These are phyloP conservation scores for Stenurella melanura DNA, from an alignment of 2,888 invertebrate genomes.

Conservation along the genomic window DNA sequence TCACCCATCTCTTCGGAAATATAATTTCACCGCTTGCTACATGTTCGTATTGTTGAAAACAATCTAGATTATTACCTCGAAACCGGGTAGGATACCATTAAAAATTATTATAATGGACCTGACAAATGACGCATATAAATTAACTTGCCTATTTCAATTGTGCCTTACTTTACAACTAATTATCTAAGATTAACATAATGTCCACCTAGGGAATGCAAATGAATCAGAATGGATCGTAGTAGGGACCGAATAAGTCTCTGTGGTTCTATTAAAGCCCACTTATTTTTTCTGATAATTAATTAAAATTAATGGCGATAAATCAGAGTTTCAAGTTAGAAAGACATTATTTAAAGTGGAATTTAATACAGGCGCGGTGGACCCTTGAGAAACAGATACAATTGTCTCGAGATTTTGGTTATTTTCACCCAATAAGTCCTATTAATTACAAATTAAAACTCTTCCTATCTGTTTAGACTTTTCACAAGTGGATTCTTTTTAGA, in stretches of 20 bases:
- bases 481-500: too few relatives aligned
- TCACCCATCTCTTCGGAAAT: neutral
- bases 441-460: too few relatives aligned
- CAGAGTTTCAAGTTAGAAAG: neutral
- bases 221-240: conserved; percentile 3
- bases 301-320: conserved; percentile 2
- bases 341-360: neutral
- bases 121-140: conserved; percentile 7
- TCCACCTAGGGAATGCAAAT: conserved; percentile 4
- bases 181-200: conserved; percentile 2
- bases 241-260: conserved; percentile 3
- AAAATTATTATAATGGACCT: neutral
- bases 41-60: neutral
- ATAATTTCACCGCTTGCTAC: neutral
- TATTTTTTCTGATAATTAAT: conserved; percentile 4
- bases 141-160: neutral
- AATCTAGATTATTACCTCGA: neutral
- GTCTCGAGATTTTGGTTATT: neutral
- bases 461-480: too few relatives aligned
- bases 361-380: neutral
- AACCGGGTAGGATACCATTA: neutral
- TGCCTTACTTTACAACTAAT: neutral
- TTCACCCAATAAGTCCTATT: too few relatives aligned
- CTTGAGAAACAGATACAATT: neutral
- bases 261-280: neutral